phyloP scores from a whole-genome alignment of 2,797 vertebrate species.

The Halcyon smyrnensis region DNA sequence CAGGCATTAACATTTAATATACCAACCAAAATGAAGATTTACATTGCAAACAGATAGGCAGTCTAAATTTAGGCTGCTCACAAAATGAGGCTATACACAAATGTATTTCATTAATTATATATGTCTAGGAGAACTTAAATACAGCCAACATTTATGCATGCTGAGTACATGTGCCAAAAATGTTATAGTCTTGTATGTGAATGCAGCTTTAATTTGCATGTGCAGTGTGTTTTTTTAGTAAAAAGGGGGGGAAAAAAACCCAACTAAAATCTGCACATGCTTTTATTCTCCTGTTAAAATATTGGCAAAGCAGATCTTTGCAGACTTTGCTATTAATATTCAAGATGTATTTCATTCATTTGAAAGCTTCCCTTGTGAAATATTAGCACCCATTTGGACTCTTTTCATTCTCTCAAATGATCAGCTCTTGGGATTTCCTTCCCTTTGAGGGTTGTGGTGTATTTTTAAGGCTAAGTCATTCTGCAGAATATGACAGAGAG shows the following conservation, averaged over 20 bases:
- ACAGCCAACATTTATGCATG: slow-evolving; percentile 54
- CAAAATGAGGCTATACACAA: slow-evolving; percentile 68
- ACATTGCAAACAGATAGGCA: slow-evolving; percentile 62
- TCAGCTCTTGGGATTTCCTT: slow-evolving; percentile 26
- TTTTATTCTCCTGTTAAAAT: slow-evolving; percentile 39
- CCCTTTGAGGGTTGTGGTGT: not conserved
- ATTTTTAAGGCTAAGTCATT: slow-evolving; percentile 47
- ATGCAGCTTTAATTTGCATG: slow-evolving; percentile 68
- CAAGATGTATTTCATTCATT: slow-evolving; percentile 62
- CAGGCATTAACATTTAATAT: slow-evolving; percentile 71
- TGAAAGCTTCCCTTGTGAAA: slow-evolving; percentile 55
- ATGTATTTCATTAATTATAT: slow-evolving; percentile 75
- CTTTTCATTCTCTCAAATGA: slow-evolving; percentile 21
- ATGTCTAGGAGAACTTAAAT: slow-evolving; percentile 65
- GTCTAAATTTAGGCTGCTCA: slow-evolving; percentile 69
- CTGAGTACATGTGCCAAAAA: slow-evolving; percentile 55
- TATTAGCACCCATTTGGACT: slow-evolving; percentile 36
- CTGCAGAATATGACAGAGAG: slow-evolving; percentile 27
- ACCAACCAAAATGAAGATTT: slow-evolving; percentile 67
- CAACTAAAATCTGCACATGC: not conserved
- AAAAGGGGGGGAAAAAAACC: not conserved
- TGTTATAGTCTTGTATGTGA: slow-evolving; percentile 64
- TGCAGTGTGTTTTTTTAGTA: slow-evolving; percentile 54
- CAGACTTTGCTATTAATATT: slow-evolving; percentile 69
- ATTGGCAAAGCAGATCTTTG: slow-evolving; percentile 14